Conservation (phyloP, 2,888 invertebrate genomes). For the Aplocera efformata region DNA sequence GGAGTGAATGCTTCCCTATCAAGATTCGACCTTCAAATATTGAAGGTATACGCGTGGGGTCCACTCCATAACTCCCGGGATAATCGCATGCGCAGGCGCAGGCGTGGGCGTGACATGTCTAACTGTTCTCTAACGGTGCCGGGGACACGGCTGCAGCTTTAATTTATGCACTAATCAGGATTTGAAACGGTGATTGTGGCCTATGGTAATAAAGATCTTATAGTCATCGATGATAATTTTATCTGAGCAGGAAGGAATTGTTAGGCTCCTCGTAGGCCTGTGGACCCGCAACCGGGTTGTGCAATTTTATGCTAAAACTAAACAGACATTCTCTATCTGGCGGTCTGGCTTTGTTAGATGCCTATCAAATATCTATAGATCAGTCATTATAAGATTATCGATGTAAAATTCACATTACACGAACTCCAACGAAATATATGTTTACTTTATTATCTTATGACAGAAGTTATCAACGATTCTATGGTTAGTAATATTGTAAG, state of each 20-base stretch:
- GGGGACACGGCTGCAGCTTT: conserved; percentile 27
- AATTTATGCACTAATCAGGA: conserved; percentile 33
- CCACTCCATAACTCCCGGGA: conserved; percentile 47
- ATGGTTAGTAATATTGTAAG: too few species aligned
- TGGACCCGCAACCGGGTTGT: conserved; percentile 4
- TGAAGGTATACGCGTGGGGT: conserved; percentile 38
- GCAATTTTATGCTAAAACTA: conserved; percentile 1
- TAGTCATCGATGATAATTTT: conserved; percentile 27
- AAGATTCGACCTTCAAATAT: conserved; percentile 31
- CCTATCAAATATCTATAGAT: too few species aligned
- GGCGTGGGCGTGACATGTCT: conserved; percentile 45
- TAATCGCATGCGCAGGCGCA: conserved; percentile 36
- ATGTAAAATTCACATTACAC: too few species aligned
- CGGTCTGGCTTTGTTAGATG: conserved; percentile 1
- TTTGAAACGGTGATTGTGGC: conserved; percentile 30
- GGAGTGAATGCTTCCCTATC: neutral
- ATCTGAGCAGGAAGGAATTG: conserved; percentile 25
- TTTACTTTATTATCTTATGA: too few species aligned
- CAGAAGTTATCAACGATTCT: too few species aligned
- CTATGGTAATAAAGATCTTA: conserved; percentile 28
- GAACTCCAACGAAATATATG: too few species aligned
- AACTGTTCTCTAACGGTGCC: conserved; percentile 37
- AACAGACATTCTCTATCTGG: neutral
- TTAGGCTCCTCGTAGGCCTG: conserved; percentile 16
- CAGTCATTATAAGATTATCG: too few species aligned